Percentiles rank a stretch among this genome's conserved stretches.
Evolutionary conservation across 2,113 vertebrate genomes (phyloP).

Genomic region (Trochalopteron elliotii): DNA sequence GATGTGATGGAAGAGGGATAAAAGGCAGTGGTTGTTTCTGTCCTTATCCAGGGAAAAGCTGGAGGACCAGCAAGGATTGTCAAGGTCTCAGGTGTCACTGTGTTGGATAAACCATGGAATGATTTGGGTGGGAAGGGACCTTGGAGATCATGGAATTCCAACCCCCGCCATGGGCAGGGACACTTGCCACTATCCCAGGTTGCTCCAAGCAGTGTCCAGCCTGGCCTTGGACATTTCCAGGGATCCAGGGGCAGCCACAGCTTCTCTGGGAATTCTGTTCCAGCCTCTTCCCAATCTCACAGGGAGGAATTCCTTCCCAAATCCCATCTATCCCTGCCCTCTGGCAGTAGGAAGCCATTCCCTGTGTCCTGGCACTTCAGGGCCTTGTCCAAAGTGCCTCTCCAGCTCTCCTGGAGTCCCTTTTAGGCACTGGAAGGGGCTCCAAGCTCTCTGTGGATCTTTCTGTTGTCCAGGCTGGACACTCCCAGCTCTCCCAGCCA

Average conservation of each 20-base stretch:
- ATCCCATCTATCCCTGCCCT: not conserved
- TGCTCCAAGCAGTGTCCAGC: fast-evolving
- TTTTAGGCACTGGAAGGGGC: not conserved
- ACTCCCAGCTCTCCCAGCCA: not conserved
- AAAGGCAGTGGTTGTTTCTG: not conserved
- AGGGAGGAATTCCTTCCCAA: not conserved
- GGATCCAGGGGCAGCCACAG: not conserved
- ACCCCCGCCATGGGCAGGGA: not conserved
- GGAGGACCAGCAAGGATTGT: not conserved
- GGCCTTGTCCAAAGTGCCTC: fast-evolving
- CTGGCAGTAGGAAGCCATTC: not conserved
- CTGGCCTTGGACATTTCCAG: not conserved
- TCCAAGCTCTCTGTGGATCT: not conserved
- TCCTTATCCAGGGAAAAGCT: not conserved
- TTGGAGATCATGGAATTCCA: not conserved
- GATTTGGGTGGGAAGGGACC: not conserved
- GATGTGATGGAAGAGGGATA: not conserved
- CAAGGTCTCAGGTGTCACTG: fast-evolving
- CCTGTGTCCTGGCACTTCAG: not conserved
- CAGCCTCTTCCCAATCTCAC: fast-evolving
- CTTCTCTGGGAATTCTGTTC: not conserved
- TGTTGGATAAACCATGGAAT: not conserved
- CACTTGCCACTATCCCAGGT: fast-evolving
- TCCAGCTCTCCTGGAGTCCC: not conserved
- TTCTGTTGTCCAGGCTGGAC: not conserved